A percentile compares a stretch with the other conserved stretches of the same genome.
These are phyloP conservation scores for Hemaris fuciformis DNA, from an alignment of 2,888 invertebrate species.

Conservation along the genomic window DNA sequence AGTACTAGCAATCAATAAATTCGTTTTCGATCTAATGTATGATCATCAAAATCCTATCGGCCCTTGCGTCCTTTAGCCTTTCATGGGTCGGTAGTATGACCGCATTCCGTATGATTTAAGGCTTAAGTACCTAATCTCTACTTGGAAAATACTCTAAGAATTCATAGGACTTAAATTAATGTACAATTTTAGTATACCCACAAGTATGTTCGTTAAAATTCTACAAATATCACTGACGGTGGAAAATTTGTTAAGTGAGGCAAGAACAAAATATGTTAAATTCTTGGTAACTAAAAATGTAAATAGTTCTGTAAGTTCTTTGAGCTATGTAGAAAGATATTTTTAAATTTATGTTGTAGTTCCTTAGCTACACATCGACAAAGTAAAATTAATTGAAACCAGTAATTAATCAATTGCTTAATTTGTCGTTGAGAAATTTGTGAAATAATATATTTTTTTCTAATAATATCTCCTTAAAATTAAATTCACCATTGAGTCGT, in stretches of 20 bases:
- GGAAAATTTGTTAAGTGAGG: background rate
- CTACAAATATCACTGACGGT: background rate
- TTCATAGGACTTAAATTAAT: background rate
- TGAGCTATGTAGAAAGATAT: no score
- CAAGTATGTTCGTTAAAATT: background rate
- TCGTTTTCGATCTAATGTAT: no score
- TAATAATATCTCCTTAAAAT: no score
- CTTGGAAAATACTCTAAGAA: conserved; percentile 3
- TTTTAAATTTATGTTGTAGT: no score
- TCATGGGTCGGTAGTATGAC: background rate
- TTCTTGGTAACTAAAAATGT: background rate
- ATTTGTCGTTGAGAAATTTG: background rate
- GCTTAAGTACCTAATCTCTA: background rate
- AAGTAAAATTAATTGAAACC: background rate
- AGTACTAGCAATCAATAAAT: no score
- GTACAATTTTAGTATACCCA: background rate
- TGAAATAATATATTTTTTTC: background rate
- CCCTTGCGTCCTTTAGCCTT: background rate
- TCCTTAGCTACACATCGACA: background rate
- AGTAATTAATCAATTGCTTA: background rate
- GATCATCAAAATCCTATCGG: no score
- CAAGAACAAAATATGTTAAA: background rate
- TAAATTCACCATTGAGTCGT: background rate
- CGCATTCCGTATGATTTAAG: background rate
- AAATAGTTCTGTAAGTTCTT: no score